Evolutionary conservation across 1,140 invertebrate genomes (phyloP).

Genomic region (Drosophila chauvacae): DNA sequence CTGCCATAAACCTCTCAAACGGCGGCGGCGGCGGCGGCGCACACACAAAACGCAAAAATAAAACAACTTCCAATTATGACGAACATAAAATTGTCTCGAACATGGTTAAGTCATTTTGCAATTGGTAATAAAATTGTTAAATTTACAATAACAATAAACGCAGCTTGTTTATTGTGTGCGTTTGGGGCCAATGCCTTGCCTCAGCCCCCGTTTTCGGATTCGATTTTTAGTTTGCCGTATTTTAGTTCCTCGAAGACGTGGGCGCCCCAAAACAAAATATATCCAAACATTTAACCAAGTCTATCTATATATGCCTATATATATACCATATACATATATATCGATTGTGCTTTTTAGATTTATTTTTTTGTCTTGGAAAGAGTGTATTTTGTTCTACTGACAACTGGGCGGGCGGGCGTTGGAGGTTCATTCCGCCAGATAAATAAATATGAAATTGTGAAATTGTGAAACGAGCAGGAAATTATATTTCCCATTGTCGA

Average conservation of each 20-base stretch:
- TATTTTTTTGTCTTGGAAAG: conserved; percentile 44
- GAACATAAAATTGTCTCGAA: conserved; percentile 71
- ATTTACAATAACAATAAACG: conserved; percentile 70
- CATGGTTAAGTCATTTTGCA: conserved; percentile 70
- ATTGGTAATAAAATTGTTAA: conserved; percentile 67
- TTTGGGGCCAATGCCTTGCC: conserved; percentile 44
- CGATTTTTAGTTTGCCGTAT: conserved; percentile 44
- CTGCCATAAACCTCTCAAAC: conserved; percentile 43
- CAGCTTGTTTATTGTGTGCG: conserved; percentile 40
- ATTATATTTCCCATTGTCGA: conserved; percentile 66
- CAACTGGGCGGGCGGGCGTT: conserved; percentile 19
- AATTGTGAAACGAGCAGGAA: conserved; percentile 67
- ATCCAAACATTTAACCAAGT: conserved; percentile 45
- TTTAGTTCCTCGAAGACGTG: conserved; percentile 39
- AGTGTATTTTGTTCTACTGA: conserved; percentile 55
- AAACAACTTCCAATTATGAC: conserved; percentile 69
- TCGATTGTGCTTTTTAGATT: conserved; percentile 47
- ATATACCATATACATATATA: conserved; percentile 14
- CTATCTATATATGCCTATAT: conserved; percentile 24
- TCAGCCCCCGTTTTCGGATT: conserved; percentile 21
- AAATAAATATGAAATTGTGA: conserved; percentile 71
- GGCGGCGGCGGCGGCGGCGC: conserved; percentile 2
- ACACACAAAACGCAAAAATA: conserved; percentile 30
- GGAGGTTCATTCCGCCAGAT: conserved; percentile 35
- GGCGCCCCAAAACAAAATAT: conserved; percentile 50